Evolutionary conservation across 2,797 vertebrate species (phyloP).

Genomic region (Gila robusta): DNA sequence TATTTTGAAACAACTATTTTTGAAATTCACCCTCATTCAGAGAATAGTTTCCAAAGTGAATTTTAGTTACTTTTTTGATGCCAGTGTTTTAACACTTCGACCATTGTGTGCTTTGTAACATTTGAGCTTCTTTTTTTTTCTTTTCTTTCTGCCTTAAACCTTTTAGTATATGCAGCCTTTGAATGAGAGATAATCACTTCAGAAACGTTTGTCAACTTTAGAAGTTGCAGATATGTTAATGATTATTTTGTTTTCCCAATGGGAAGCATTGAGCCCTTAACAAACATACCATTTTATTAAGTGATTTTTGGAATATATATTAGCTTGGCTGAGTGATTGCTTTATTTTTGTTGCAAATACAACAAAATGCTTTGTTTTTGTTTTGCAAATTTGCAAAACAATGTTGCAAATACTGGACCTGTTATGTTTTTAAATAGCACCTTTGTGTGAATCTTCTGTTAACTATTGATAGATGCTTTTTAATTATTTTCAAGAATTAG

Average conservation of each 20-base stretch:
- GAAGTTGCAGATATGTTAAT: constrained; percentile 41
- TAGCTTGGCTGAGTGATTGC: background rate
- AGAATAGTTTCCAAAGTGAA: background rate
- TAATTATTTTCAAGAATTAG: background rate
- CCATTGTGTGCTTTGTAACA: background rate
- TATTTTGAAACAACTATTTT: background rate
- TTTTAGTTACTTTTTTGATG: background rate
- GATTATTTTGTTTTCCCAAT: constrained; percentile 43
- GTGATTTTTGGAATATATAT: background rate
- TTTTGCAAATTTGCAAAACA: too few relatives aligned
- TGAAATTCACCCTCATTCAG: background rate
- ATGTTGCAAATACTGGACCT: background rate
- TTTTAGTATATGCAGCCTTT: constrained; percentile 19
- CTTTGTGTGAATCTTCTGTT: background rate
- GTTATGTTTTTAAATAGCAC: background rate
- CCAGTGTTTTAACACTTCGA: background rate
- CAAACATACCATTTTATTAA: constrained; percentile 3
- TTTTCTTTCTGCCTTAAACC: constrained; percentile 9
- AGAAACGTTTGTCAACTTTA: constrained; percentile 23
- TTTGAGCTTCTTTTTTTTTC: background rate
- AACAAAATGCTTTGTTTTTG: too few relatives aligned
- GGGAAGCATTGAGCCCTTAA: constrained; percentile 43
- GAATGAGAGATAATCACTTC: background rate
- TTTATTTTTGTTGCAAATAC: background rate
- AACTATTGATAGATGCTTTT: background rate